Evolutionary conservation across 2,113 vertebrate genomes (phyloP), one percentile per base, ranked within the genome.

Genomic region (Seriola dumerili): DNA sequence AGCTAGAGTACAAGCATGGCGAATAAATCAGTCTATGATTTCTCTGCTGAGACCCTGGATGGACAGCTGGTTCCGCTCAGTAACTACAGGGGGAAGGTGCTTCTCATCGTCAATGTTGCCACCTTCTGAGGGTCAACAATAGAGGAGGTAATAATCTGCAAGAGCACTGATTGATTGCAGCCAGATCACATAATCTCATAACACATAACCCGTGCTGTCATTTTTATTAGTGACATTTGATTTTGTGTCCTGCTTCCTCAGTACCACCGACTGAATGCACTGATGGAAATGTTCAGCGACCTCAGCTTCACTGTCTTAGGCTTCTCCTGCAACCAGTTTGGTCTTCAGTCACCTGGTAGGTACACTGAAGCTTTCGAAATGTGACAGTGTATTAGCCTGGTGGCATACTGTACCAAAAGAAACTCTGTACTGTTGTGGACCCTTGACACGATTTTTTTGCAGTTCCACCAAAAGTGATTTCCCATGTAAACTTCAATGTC

Each of bases 41-140:
- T 96, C 79, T 94, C 70, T 23, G 89, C 93, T 52, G 91, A 94
- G 73, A 93, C 91, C 21, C 86, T 96, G 84, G 92, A 96, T 52
- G 93, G 94, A 80, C 87, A 91, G 48, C 12, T 2, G 3, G 84
- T 95, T 80, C 90, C 94, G 38, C 91, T 96, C 13, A 44, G 85
- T 70, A 81, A 76, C 64, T 95, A 89, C 86, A 90, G 72, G 58
- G 91, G 94, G 63, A 95, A 94, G 85, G 92, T 95, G 65, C 90
- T 96, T 61, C 94, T 96, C 66, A 82, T 96, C 55, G 91, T 96
- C 73, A 96, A 96, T 4, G 89, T 96, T 81, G 96, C 96, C 52
- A 95, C 94, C 62, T 96, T 96, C 91, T 96, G 96, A 96, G 95
- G 94, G 66, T 94, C 95, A 77, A 96, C 95, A 19, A 89, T 94